phyloP scores from a whole-genome alignment of 2,113 vertebrate genomes.

The Conger conger region DNA sequence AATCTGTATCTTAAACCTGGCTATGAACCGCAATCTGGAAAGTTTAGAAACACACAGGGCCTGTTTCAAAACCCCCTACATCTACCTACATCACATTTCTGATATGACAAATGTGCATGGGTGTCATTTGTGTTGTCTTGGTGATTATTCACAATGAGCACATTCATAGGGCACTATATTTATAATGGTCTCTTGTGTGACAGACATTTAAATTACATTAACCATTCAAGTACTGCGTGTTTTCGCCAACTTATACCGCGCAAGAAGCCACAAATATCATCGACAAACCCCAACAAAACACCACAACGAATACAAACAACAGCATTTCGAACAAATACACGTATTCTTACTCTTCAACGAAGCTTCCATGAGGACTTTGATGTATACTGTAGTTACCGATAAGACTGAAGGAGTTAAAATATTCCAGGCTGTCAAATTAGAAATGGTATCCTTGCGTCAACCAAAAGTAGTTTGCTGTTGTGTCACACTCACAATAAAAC shows the following conservation, averaged over 20 bases:
- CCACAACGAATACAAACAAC: neutral
- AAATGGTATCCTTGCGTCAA: neutral
- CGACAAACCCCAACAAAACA: neutral
- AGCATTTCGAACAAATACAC: neutral
- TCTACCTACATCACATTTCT: no score
- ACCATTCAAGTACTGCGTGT: neutral
- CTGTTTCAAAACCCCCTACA: no score
- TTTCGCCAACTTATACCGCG: neutral
- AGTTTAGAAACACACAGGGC: no score
- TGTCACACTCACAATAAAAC: neutral
- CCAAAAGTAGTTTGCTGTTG: neutral
- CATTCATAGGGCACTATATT: no score
- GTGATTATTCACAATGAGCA: no score
- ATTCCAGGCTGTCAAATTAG: neutral
- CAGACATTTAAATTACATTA: neutral
- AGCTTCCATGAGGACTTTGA: neutral
- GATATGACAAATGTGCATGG: no score
- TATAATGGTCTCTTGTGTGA: no score
- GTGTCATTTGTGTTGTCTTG: no score
- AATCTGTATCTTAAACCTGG: no score
- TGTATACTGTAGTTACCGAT: neutral
- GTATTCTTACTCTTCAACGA: neutral
- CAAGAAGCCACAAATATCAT: neutral
- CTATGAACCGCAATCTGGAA: no score
- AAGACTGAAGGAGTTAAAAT: neutral